Conservation (phyloP, 2,888 invertebrate genomes). For the Panopea generosa region DNA sequence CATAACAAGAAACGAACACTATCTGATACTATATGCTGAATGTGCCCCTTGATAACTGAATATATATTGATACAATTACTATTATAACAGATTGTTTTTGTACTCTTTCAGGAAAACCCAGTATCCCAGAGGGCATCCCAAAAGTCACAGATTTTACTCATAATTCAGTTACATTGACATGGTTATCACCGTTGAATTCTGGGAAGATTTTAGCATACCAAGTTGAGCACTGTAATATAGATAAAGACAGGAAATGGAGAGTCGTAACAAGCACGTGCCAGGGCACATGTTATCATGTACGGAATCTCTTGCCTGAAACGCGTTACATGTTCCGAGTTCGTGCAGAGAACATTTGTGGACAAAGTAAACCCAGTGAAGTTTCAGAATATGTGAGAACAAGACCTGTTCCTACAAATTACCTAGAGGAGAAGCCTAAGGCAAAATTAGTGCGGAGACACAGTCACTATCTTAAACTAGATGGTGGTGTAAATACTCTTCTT, state of each 20-base stretch:
- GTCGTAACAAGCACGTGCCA: slow-evolving; percentile 76
- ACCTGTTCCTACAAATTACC: slow-evolving; percentile 52
- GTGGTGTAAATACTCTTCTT: slow-evolving; percentile 64
- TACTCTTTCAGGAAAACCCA: slow-evolving; percentile 78
- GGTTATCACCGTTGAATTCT: slow-evolving; percentile 82
- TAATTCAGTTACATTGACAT: slow-evolving; percentile 79
- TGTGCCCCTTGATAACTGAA: too few species aligned
- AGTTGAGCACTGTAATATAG: slow-evolving; percentile 68
- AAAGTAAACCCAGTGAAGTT: slow-evolving; percentile 72
- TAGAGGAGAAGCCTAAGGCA: slow-evolving; percentile 54
- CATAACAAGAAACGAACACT: too few species aligned
- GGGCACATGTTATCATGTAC: slow-evolving; percentile 73
- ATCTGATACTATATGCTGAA: too few species aligned
- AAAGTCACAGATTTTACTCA: slow-evolving; percentile 73
- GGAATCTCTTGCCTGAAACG: slow-evolving; percentile 70
- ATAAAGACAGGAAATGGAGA: slow-evolving; percentile 71
- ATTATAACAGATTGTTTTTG: too few species aligned
- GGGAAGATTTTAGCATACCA: slow-evolving; percentile 71
- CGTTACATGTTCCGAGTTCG: slow-evolving; percentile 74
- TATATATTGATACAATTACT: too few species aligned
- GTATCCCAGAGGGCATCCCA: slow-evolving; percentile 73
- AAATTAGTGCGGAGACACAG: slow-evolving; percentile 68
- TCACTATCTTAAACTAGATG: slow-evolving; percentile 66
- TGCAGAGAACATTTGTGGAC: slow-evolving; percentile 77
- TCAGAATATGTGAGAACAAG: slow-evolving; percentile 83